phyloP scores from a whole-genome alignment of 2,797 vertebrate genomes.

The Anguilla anguilla region DNA sequence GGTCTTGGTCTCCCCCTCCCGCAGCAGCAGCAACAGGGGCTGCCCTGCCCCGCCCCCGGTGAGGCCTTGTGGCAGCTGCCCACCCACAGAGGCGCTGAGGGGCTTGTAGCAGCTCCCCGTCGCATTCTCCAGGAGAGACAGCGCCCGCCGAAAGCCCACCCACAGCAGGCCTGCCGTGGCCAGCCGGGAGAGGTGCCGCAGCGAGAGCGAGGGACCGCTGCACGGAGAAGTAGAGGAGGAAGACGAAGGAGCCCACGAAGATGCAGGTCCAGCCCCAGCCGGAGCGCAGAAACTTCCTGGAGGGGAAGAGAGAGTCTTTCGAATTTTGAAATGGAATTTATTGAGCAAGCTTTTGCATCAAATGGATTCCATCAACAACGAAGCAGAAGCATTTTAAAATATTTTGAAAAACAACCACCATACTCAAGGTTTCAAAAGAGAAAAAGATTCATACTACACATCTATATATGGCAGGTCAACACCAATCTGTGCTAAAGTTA shows the following conservation, averaged over 20 bases:
- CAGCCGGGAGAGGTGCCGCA: conserved; percentile 83
- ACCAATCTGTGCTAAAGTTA: not conserved
- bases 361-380: not conserved
- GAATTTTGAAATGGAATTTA: not conserved
- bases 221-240: conserved; percentile 83
- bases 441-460: not conserved
- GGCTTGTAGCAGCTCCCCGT: conserved; percentile 85
- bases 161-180: conserved; percentile 75
- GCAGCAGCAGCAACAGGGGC: conserved; percentile 73
- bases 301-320: conserved; percentile 12
- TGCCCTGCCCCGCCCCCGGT: conserved; percentile 46
- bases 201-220: conserved; percentile 72
- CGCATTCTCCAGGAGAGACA: conserved; percentile 81
- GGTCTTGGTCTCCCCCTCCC: conserved; percentile 74
- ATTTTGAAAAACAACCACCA: not conserved
- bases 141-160: conserved; percentile 75
- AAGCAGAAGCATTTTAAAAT: not conserved
- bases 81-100: conserved; percentile 45
- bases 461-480: not conserved
- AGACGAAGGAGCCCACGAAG: conserved; percentile 82
- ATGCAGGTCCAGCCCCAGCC: conserved; percentile 90
- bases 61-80: conserved; percentile 19
- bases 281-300: conserved; percentile 80
- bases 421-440: not conserved
- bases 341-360: not conserved